Percentiles rank a stretch among this genome's conserved stretches.
phyloP scores from a whole-genome alignment of 2,797 vertebrate species.

The Oreonectes daqikongensis region DNA sequence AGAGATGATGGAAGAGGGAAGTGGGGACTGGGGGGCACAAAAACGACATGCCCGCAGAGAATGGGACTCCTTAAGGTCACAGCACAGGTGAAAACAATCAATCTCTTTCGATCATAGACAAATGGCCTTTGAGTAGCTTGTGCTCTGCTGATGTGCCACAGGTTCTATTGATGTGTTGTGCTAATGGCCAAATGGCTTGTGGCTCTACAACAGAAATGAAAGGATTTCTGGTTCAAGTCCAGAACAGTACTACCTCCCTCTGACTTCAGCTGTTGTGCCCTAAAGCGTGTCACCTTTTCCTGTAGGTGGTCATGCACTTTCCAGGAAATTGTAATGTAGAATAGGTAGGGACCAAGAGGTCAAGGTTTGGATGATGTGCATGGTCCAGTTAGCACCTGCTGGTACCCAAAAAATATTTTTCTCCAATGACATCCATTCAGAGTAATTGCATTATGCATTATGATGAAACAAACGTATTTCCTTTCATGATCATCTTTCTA shows the following conservation, averaged over 20 bases:
- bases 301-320: slow-evolving; percentile 8
- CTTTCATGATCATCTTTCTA: background rate
- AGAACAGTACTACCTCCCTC: slow-evolving; percentile 16
- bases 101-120: slow-evolving; percentile 42
- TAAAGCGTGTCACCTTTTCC: slow-evolving; percentile 13
- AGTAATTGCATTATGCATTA: background rate
- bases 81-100: slow-evolving; percentile 47
- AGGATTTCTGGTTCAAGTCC: slow-evolving; percentile 36
- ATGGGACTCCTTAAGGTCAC: slow-evolving; percentile 30
- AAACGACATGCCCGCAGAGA: slow-evolving; percentile 6
- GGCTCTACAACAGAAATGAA: slow-evolving; percentile 23
- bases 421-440: background rate
- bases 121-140: slow-evolving; percentile 37
- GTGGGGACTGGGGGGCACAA: background rate
- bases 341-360: background rate
- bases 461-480: background rate
- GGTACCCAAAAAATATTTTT: background rate
- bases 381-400: slow-evolving; percentile 9
- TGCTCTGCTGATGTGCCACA: slow-evolving; percentile 22
- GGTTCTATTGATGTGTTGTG: slow-evolving; percentile 37
- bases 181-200: slow-evolving; percentile 38
- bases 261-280: slow-evolving; percentile 22
- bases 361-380: background rate
- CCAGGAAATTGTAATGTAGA: background rate
- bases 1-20: slow-evolving; percentile 7